These are phyloP conservation scores for Dipodomys ordii DNA, from an alignment of 2,113 vertebrate species.

Conservation along the genomic window DNA sequence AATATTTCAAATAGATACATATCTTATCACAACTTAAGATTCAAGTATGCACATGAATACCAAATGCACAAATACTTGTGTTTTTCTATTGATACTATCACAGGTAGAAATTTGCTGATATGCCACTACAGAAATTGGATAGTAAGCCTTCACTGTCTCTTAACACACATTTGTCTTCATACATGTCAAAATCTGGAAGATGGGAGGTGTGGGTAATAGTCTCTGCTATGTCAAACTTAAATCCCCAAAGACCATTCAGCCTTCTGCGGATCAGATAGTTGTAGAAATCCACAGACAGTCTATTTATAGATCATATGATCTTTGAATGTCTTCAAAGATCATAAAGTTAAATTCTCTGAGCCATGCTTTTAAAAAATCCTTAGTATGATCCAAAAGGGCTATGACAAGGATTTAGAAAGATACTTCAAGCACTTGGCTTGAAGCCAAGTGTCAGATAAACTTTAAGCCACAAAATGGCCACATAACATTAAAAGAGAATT, in stretches of 20 bases:
- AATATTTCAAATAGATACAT: neutral
- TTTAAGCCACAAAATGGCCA: constrained; percentile 17
- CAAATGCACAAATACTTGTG: neutral
- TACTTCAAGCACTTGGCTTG: neutral
- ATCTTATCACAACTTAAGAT: neutral
- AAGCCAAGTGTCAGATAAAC: constrained; percentile 3
- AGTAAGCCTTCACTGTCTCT: constrained; percentile 18
- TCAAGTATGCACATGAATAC: neutral
- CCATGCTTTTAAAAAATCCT: constrained; percentile 24
- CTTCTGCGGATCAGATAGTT: neutral
- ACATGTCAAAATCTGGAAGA: neutral
- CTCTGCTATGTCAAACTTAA: constrained; percentile 12
- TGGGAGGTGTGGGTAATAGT: neutral
- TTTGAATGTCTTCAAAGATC: neutral
- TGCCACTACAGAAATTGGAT: neutral
- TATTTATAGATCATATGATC: neutral
- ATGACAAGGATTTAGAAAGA: constrained; percentile 30
- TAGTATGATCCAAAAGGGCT: neutral
- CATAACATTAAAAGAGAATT: constrained; percentile 18
- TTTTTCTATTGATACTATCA: neutral
- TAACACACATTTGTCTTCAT: constrained; percentile 17
- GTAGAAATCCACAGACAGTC: neutral
- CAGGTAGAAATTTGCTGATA: neutral
- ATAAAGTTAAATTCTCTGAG: neutral
- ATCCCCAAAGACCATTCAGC: neutral